These are phyloP conservation scores for Agriopis aurantiaria DNA, from an alignment of 2,888 invertebrate species.

Conservation along the genomic window DNA sequence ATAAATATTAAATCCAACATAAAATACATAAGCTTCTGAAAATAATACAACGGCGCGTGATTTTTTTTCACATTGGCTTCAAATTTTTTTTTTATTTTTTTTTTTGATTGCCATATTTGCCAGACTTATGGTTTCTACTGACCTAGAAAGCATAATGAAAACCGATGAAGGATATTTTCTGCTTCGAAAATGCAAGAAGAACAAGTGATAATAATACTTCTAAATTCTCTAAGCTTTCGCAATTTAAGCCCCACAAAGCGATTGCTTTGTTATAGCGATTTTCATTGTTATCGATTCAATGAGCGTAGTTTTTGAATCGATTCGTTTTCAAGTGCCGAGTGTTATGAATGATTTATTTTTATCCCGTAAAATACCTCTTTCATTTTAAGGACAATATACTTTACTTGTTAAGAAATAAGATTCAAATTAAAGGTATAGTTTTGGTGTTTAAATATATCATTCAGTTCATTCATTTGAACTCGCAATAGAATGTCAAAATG, in stretches of 20 bases:
- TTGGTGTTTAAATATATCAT: conserved; percentile 35
- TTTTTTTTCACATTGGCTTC: too few species aligned
- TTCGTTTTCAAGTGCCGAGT: conserved; percentile 77
- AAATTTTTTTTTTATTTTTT: too few species aligned
- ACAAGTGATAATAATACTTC: background rate
- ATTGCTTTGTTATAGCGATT: conserved; percentile 77
- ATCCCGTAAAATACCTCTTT: conserved; percentile 50
- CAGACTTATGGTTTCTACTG: too few species aligned
- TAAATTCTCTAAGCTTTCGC: conserved; percentile 27
- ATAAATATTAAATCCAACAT: too few species aligned
- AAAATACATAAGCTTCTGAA: too few species aligned
- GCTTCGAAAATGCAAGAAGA: too few species aligned
- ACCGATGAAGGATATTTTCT: too few species aligned
- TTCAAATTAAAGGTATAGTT: conserved; percentile 10
- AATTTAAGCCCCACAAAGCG: conserved; percentile 51
- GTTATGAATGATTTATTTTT: conserved; percentile 81
- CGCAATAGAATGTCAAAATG: conserved; percentile 63
- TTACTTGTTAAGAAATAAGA: background rate
- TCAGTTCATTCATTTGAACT: conserved; percentile 46
- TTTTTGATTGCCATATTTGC: too few species aligned
- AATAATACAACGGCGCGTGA: too few species aligned
- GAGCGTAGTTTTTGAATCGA: conserved; percentile 77
- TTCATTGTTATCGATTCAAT: conserved; percentile 83
- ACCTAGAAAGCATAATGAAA: too few species aligned
- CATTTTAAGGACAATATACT: conserved; percentile 7